Conservation (phyloP, 2,888 invertebrate genomes). For the Brenthis hecate region DNA sequence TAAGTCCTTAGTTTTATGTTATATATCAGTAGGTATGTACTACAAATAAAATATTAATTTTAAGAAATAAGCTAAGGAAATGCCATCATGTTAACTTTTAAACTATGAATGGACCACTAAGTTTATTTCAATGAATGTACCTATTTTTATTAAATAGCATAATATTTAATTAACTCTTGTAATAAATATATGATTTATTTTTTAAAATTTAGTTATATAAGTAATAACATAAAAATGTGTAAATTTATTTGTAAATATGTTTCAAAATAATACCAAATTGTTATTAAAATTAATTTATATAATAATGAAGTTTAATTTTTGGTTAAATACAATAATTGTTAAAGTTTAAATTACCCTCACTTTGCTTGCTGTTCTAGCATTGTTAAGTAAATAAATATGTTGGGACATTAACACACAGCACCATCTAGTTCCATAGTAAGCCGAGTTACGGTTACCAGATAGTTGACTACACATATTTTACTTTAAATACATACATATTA, state of each 20-base stretch:
- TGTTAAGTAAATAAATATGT: no score
- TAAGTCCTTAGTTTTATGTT: neutral
- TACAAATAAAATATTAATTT: neutral
- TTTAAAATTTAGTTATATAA: constrained; percentile 4
- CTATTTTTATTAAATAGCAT: neutral
- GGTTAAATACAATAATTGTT: no score
- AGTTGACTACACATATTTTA: no score
- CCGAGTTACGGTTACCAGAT: no score
- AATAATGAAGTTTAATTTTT: constrained; percentile 4
- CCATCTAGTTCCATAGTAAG: no score
- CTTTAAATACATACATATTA: no score
- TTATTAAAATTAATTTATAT: constrained; percentile 42
- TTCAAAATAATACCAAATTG: constrained; percentile 52
- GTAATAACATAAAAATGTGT: constrained; percentile 31
- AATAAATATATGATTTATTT: neutral
- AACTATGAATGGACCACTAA: neutral
- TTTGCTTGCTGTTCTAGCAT: no score
- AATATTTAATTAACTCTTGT: neutral
- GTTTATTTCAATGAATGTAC: neutral
- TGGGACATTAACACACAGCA: no score
- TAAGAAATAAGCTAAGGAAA: neutral
- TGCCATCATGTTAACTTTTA: constrained; percentile 1
- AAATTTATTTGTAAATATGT: constrained; percentile 50
- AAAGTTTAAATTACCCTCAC: no score
- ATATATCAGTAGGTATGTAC: neutral